Evolutionary conservation across 2,888 invertebrate species (phyloP).

Genomic region (Nysson spinosus): DNA sequence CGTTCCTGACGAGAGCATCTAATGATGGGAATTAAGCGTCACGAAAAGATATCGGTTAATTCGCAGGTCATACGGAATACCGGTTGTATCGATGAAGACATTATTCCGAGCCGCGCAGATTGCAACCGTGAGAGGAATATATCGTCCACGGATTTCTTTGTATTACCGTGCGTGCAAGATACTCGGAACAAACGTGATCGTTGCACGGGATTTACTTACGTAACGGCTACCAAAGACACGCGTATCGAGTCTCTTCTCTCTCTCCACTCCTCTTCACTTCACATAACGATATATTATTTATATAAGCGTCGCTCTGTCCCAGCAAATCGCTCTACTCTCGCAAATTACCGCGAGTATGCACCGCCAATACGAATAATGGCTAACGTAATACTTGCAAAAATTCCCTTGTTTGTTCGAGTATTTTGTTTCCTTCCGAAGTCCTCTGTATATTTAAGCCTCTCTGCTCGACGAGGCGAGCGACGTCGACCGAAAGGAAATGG

Average conservation of each 20-base stretch:
- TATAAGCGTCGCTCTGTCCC: conserved; percentile 57
- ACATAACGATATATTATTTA: conserved; percentile 64
- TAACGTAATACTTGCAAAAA: too few relatives aligned
- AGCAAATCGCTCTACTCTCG: conserved; percentile 54
- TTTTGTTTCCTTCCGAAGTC: too few relatives aligned
- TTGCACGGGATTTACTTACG: conserved; percentile 46
- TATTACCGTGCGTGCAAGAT: conserved; percentile 1
- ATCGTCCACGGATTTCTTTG: conserved; percentile 47
- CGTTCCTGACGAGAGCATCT: too few relatives aligned
- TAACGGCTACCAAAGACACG: conserved; percentile 54
- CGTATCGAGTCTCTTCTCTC: conserved; percentile 29
- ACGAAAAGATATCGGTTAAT: conserved; percentile 31
- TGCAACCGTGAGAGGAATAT: conserved; percentile 31
- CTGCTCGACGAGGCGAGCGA: not conserved
- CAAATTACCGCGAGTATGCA: conserved; percentile 49
- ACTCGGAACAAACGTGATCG: not conserved
- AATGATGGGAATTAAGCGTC: conserved; percentile 25
- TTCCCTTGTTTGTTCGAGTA: too few relatives aligned
- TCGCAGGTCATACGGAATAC: conserved; percentile 32
- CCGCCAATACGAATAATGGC: conserved; percentile 42
- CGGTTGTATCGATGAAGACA: conserved; percentile 39
- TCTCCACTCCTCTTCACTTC: conserved; percentile 29
- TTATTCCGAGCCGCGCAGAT: conserved; percentile 20
- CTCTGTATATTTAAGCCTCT: not conserved
- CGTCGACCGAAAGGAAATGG: too few relatives aligned